phyloP scores from a whole-genome alignment of 2,113 vertebrate species.

The Otocyon megalotis region DNA sequence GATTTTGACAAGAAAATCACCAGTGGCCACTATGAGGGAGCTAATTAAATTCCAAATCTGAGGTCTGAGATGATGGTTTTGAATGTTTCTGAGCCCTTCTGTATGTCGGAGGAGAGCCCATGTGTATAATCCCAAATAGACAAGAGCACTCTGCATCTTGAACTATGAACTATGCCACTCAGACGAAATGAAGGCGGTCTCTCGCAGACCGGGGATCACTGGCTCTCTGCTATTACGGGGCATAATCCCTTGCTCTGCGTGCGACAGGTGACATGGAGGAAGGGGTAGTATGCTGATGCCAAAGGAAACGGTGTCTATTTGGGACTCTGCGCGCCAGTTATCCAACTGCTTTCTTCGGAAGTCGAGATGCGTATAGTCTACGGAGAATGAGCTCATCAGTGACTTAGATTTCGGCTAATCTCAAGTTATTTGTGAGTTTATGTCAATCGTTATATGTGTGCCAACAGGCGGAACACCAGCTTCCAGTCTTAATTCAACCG shows the following conservation, averaged over 20 bases:
- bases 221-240: not conserved
- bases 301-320: not conserved
- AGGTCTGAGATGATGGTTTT: not conserved
- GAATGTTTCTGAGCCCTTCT: not conserved
- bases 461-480: not conserved
- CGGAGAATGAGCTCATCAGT: not conserved
- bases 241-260: not conserved
- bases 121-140: not conserved
- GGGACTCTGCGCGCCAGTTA: not conserved
- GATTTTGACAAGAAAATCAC: slow-evolving; percentile 23
- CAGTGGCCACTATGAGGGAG: not conserved
- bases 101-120: not conserved
- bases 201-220: not conserved
- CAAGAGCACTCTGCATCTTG: not conserved
- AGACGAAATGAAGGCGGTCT: not conserved
- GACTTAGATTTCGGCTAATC: not conserved
- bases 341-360: slow-evolving; percentile 5
- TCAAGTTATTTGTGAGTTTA: not conserved
- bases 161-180: not conserved
- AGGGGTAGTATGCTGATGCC: not conserved
- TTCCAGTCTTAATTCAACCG: not conserved
- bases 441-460: not conserved
- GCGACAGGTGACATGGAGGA: not conserved
- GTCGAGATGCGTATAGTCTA: not conserved
- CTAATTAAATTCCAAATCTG: slow-evolving; percentile 14